Evolutionary conservation across 1,140 invertebrate species (phyloP).

Genomic region (Panonychus citri): DNA sequence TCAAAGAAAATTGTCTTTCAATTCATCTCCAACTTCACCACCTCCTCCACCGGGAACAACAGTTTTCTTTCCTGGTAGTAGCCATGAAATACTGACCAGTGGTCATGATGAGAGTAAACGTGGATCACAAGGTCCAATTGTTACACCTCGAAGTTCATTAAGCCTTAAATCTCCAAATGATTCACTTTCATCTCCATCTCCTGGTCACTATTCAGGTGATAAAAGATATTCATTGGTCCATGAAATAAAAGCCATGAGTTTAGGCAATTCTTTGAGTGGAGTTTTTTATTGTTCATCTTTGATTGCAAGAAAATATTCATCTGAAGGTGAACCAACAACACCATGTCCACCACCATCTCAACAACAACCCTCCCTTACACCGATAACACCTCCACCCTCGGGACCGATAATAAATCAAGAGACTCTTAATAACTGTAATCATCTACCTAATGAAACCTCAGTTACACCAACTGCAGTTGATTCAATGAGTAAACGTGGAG

Average conservation of each 20-base stretch:
- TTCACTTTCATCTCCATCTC: background rate
- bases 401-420: too few species aligned
- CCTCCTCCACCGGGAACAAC: background rate
- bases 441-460: too few species aligned
- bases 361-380: background rate
- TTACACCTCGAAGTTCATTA: background rate
- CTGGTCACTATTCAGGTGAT: background rate
- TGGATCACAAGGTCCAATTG: background rate
- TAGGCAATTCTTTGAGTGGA: conserved; percentile 6
- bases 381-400: too few species aligned
- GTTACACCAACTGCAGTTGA: too few species aligned
- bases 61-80: too few species aligned
- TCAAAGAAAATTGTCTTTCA: background rate
- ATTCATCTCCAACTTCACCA: background rate
- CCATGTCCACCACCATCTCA: background rate
- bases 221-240: conserved; percentile 4
- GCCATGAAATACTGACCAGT: too few species aligned
- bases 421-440: too few species aligned
- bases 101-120: background rate
- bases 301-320: conserved; percentile 6
- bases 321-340: background rate
- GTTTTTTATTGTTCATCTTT: conserved; percentile 10
- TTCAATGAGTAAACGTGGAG: background rate
- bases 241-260: conserved; percentile 6
- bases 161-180: background rate